phyloP scores from a whole-genome alignment of 2,113 vertebrate species.

The Oceanites oceanicus region DNA sequence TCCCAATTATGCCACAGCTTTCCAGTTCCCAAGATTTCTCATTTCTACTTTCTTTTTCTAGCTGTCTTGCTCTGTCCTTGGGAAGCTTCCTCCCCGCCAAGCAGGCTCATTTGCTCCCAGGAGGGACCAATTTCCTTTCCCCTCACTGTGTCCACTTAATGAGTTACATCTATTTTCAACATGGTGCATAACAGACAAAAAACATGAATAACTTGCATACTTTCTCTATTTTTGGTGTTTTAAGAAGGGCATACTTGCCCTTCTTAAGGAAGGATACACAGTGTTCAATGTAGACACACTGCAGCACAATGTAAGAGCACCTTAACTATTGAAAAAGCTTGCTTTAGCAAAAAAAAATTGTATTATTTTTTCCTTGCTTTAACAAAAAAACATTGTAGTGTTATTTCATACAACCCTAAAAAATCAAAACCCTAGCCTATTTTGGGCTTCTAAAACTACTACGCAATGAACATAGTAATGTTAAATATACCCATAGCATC shows the following conservation, averaged over 20 bases:
- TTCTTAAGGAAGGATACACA: not conserved
- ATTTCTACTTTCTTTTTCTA: not conserved
- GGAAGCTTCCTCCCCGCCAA: not conserved
- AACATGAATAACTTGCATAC: accelerated
- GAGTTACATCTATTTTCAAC: not conserved
- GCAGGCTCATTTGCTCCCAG: not conserved
- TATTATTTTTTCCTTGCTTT: not conserved
- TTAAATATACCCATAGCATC: not conserved
- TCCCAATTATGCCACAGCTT: not conserved
- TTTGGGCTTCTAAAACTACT: not conserved
- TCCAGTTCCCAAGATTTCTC: not conserved
- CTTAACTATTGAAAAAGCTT: not conserved
- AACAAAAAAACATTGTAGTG: not conserved
- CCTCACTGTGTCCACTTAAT: not conserved
- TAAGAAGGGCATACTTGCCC: not conserved
- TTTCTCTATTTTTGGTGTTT: not conserved
- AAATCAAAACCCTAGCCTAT: not conserved
- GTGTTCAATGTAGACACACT: not conserved
- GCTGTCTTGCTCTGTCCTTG: not conserved
- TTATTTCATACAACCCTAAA: not conserved
- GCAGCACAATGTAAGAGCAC: not conserved
- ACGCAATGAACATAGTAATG: not conserved
- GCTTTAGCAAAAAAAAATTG: not conserved
- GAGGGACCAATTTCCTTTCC: not conserved
- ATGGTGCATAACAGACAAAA: not conserved